These are phyloP conservation scores for Rhagonycha fulva DNA, from an alignment of 2,888 invertebrate genomes.

Conservation along the genomic window DNA sequence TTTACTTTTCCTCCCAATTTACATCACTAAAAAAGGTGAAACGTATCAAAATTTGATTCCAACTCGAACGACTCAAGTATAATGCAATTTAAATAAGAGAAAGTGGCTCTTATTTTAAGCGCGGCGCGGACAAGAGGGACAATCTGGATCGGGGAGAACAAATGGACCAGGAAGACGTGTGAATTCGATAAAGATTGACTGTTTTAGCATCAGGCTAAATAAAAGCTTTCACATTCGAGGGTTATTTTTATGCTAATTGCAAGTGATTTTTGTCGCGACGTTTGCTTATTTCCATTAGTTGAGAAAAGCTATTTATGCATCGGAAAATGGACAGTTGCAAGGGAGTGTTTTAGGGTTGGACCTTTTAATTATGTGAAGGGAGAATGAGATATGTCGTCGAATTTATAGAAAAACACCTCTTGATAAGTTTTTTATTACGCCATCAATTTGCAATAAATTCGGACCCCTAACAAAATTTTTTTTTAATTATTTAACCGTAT, in stretches of 20 bases:
- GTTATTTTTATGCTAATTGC: background rate
- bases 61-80: conserved; percentile 45
- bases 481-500: background rate
- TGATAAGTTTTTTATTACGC: conserved; percentile 18
- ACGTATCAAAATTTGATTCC: conserved; percentile 31
- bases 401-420: conserved; percentile 21
- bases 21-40: conserved; percentile 4
- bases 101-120: conserved; percentile 47
- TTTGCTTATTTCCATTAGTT: conserved; percentile 23
- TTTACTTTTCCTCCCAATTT: conserved; percentile 9
- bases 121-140: conserved; percentile 42
- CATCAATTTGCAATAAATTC: conserved; percentile 3
- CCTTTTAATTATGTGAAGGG: conserved; percentile 47
- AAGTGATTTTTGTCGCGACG: background rate
- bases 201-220: conserved; percentile 31
- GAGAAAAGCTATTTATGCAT: conserved; percentile 42
- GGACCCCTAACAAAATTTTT: background rate
- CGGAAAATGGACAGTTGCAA: conserved; percentile 43
- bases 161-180: conserved; percentile 52
- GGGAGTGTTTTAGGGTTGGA: conserved; percentile 42
- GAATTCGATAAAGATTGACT: conserved; percentile 52
- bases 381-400: conserved; percentile 33
- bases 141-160: conserved; percentile 48
- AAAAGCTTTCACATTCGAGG: background rate
- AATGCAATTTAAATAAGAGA: conserved; percentile 57